phyloP scores from a whole-genome alignment of 2,888 invertebrate genomes.

The Conomelus anceps region DNA sequence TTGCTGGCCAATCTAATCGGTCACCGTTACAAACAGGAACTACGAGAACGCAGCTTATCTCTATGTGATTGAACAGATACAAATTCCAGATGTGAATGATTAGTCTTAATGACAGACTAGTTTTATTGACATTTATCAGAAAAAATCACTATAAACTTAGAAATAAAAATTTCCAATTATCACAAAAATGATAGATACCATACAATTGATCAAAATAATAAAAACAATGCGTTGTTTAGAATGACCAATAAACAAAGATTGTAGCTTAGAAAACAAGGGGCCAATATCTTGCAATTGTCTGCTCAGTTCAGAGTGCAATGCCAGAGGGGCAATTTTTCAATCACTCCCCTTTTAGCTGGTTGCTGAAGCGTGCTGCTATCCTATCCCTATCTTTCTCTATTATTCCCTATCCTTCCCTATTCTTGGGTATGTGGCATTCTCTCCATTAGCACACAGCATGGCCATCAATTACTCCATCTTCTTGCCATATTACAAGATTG shows the following conservation, averaged over 20 bases:
- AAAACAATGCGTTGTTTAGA: no score
- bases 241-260: not conserved
- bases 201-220: no score
- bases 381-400: not conserved
- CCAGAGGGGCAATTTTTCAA: not conserved
- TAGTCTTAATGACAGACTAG: no score
- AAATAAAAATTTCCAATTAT: no score
- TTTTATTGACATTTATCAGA: no score
- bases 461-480: not conserved
- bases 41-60: no score
- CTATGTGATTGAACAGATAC: no score
- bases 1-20: no score
- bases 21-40: no score
- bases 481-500: not conserved
- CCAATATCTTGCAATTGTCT: not conserved
- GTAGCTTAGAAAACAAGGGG: not conserved
- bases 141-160: no score
- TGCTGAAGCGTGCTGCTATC: not conserved
- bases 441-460: not conserved
- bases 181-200: no score
- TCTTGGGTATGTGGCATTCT: not conserved
- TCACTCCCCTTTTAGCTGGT: not conserved
- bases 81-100: no score
- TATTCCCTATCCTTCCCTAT: not conserved
- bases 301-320: not conserved